Evolutionary conservation across 1,140 invertebrate species (phyloP).

Genomic region (Thalassaphorura encarpata): DNA sequence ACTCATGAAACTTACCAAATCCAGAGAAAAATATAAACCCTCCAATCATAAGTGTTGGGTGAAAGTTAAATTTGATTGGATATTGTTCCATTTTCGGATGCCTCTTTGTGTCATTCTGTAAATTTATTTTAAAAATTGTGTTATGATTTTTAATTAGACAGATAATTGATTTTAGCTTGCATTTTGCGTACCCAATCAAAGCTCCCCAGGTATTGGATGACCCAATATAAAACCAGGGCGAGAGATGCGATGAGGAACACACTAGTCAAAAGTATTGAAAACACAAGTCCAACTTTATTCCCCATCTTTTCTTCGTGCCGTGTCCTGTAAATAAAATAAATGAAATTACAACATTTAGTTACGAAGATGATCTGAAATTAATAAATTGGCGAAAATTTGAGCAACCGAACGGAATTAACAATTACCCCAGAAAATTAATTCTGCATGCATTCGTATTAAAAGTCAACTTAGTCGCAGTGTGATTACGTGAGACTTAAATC

Average conservation of each 20-base stretch:
- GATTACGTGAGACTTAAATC: no score
- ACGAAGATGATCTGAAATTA: no score
- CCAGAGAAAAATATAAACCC: slow-evolving; percentile 74
- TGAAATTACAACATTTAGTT: no score
- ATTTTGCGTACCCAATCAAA: slow-evolving; percentile 50
- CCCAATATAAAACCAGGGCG: slow-evolving; percentile 63
- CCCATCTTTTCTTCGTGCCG: slow-evolving; percentile 30
- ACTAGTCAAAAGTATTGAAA: slow-evolving; percentile 29
- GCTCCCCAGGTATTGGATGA: slow-evolving; percentile 61
- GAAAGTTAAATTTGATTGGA: slow-evolving; percentile 58
- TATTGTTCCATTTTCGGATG: slow-evolving; percentile 31
- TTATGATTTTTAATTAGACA: no score
- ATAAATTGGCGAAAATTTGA: no score
- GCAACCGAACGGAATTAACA: no score
- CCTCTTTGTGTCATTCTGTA: slow-evolving; percentile 34
- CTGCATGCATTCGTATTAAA: no score
- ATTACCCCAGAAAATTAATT: no score
- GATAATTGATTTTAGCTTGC: no score
- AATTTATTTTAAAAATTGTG: no score
- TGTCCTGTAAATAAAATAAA: slow-evolving; percentile 24
- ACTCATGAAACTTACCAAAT: slow-evolving; percentile 55
- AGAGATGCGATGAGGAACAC: slow-evolving; percentile 30
- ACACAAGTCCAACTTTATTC: slow-evolving; percentile 25
- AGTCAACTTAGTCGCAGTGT: no score
- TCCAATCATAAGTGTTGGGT: slow-evolving; percentile 70